These are phyloP conservation scores for Hemicrepidius hirtus DNA, from an alignment of 2,888 invertebrate genomes.

Conservation along the genomic window DNA sequence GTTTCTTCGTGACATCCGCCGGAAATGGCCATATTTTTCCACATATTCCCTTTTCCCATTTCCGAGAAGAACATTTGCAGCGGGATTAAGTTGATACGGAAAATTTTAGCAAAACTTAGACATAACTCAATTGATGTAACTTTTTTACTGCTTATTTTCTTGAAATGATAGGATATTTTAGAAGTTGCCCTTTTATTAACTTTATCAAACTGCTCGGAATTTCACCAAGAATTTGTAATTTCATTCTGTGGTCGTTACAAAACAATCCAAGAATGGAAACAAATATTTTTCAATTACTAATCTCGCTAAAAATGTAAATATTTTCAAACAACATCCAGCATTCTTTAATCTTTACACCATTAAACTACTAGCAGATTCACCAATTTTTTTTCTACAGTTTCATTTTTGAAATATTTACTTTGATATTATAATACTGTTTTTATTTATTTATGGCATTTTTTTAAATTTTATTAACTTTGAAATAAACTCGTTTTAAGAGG, in stretches of 20 bases:
- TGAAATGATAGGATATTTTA: constrained; percentile 17
- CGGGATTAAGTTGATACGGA: constrained; percentile 59
- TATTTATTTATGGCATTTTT: no score
- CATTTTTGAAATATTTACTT: no score
- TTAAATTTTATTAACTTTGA: no score
- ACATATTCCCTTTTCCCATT: constrained; percentile 59
- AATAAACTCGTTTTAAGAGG: no score
- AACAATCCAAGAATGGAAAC: neutral
- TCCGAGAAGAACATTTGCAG: constrained; percentile 54
- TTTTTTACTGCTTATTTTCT: constrained; percentile 30
- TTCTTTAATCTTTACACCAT: no score
- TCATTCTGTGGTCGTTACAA: neutral
- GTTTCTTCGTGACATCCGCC: constrained; percentile 59
- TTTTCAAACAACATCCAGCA: no score
- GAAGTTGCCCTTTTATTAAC: constrained; percentile 19
- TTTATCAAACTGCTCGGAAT: neutral
- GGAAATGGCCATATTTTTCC: constrained; percentile 62
- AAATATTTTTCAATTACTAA: no score
- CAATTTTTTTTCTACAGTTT: no score
- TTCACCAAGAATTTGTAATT: constrained; percentile 6
- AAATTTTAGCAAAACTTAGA: constrained; percentile 37
- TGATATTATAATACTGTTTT: no score
- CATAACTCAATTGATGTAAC: constrained; percentile 33
- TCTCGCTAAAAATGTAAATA: no score
- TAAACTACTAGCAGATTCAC: no score